These are phyloP conservation scores for Tenthredo distinguenda DNA, from an alignment of 2,888 invertebrate genomes.

Conservation along the genomic window DNA sequence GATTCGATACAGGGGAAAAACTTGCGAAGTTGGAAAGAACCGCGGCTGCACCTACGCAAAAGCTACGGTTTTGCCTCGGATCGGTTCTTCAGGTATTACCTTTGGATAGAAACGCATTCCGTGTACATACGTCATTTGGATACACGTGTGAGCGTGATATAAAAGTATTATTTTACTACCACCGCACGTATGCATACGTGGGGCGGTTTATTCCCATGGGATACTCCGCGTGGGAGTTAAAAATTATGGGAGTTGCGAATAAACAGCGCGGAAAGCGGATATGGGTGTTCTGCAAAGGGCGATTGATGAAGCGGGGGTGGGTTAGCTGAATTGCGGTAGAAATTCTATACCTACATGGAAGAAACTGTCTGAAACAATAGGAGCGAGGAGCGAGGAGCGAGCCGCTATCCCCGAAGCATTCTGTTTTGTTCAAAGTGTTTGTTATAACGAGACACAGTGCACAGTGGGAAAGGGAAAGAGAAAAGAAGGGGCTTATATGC, in stretches of 20 bases:
- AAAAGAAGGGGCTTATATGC: background rate
- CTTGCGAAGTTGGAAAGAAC: background rate
- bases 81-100: background rate
- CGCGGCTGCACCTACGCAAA: background rate
- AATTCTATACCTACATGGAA: conserved; percentile 15
- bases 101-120: background rate
- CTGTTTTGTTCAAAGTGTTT: conserved; percentile 15
- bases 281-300: conserved; percentile 26
- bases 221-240: conserved; percentile 33
- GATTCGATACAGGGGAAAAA: background rate
- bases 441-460: conserved; percentile 42
- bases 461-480: background rate
- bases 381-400: background rate
- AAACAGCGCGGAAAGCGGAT: conserved; percentile 45
- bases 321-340: background rate
- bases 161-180: background rate
- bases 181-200: background rate
- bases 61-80: background rate
- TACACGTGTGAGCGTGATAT: background rate
- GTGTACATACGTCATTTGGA: background rate
- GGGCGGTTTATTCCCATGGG: conserved; percentile 34
- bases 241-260: conserved; percentile 39
- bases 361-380: conserved; percentile 29
- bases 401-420: background rate
- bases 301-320: conserved; percentile 21